Conservation (phyloP, 2,113 vertebrate species). For the Ptychochromis oligacanthus region DNA sequence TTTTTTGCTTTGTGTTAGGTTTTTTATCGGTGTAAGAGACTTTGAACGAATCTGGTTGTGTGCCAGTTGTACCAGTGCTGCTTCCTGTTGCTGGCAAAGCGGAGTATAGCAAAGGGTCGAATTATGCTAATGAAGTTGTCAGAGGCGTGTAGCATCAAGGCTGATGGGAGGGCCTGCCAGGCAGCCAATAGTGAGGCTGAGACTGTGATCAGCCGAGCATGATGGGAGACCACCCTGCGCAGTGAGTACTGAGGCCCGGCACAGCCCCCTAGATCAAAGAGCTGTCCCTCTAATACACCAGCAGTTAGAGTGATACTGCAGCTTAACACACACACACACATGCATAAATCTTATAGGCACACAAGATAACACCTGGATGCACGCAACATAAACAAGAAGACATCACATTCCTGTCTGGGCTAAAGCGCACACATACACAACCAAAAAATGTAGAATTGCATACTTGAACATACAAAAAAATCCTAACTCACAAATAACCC, state of each 20-base stretch:
- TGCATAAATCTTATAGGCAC: not conserved
- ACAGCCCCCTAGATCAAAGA: constrained; percentile 86
- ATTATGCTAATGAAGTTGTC: constrained; percentile 95
- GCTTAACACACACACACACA: constrained; percentile 20
- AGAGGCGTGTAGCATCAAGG: constrained; percentile 83
- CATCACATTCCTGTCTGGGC: not conserved
- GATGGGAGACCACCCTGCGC: constrained; percentile 94
- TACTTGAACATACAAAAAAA: not conserved
- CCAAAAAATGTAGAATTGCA: not conserved
- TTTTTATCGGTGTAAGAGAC: not conserved
- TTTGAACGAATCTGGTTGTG: constrained; percentile 8
- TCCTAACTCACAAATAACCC: not conserved
- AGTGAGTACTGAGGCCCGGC: constrained; percentile 72
- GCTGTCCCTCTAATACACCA: constrained; percentile 76
- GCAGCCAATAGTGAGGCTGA: constrained; percentile 81
- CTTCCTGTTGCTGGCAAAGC: constrained; percentile 54
- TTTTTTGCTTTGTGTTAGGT: not conserved
- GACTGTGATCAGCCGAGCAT: constrained; percentile 84
- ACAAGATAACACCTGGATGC: constrained; percentile 16
- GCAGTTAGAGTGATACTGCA: constrained; percentile 75
- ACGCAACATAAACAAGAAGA: constrained; percentile 20
- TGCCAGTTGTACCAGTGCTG: constrained; percentile 40
- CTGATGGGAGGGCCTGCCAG: constrained; percentile 87
- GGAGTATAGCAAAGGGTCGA: constrained; percentile 56
- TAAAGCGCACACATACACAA: not conserved